Base-by-base conservation (phyloP, 2,113 vertebrate genomes). In the Ia io region DNA sequence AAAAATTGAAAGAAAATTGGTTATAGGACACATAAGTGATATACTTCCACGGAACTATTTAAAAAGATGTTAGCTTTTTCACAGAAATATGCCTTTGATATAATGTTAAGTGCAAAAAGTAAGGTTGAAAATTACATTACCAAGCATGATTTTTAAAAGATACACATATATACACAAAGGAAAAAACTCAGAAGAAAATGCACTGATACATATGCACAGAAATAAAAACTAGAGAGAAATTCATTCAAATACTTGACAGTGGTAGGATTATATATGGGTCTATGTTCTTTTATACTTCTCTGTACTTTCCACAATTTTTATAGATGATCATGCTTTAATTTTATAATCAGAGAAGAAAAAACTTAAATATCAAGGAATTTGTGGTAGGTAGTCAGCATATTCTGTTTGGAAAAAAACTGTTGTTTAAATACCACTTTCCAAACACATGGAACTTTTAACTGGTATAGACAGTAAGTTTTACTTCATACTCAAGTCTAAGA, bases 191-290 rank as follows among this genome's bases (percentile, higher is more conserved):
- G 30, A 88, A 77, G 51, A 47, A 84, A 83, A 74, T 40, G 25
- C 18, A 90, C 0, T 20, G 5, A 80, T 16, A 44, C 8, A 40
- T 3, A 71, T 9, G 11, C 42, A 80, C 42, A 82, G 30, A 94
- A 85, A 70, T 70, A 94, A 96, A 65, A 25, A 69, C 18, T 61
- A 90, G 65, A 87, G 51, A 61, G 11, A 90, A 92, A 90, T 20
- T 74, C 4, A 59, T 18, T 65, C 40, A 51, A 83, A 18, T 79
- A 78, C 37, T 25, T 32, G 40, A 44, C 9, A 56, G 32, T 22
- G 11, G 20, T 30, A 35, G 49, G 37, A 85, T 56, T 71, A 73
- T 5, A 1, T 18, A 78, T 11, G 1, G 40, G 12, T 56, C 25
- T 25, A 85, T 2, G 9, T 51, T 89, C 65, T 95, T 87, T 63